Conservation (phyloP, 1,140 invertebrate genomes). For the Telenomus remus region DNA sequence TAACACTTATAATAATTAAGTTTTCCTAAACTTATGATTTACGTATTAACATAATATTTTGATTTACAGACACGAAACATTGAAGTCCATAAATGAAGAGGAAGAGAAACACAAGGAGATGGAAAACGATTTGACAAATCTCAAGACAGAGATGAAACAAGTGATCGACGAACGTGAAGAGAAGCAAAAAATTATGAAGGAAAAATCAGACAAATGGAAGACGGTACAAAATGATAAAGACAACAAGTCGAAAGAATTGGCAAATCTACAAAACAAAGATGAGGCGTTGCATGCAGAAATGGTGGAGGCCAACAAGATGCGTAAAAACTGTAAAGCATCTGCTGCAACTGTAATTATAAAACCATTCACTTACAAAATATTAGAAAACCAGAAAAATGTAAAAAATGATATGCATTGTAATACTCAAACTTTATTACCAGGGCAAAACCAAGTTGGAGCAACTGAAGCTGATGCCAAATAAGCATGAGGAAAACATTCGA, state of each 20-base stretch:
- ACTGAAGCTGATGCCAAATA: slow-evolving; percentile 81
- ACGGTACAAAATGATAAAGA: slow-evolving; percentile 67
- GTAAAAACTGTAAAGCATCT: slow-evolving; percentile 78
- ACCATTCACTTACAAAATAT: not conserved
- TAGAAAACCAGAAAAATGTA: too few species aligned
- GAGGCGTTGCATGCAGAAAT: slow-evolving; percentile 80
- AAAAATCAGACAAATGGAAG: slow-evolving; percentile 76
- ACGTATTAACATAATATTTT: too few species aligned
- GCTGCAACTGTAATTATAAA: slow-evolving; percentile 62
- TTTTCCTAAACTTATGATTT: too few species aligned
- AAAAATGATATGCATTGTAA: too few species aligned
- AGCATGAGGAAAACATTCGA: slow-evolving; percentile 82
- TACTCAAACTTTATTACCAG: slow-evolving; percentile 59
- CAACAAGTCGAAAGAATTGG: slow-evolving; percentile 75
- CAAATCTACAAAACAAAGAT: slow-evolving; percentile 79
- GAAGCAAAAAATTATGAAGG: slow-evolving; percentile 76
- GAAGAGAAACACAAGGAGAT: slow-evolving; percentile 76
- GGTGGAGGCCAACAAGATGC: slow-evolving; percentile 79
- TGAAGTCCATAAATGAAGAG: slow-evolving; percentile 71
- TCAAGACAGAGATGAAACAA: slow-evolving; percentile 76
- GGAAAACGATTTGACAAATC: slow-evolving; percentile 76
- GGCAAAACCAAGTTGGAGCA: slow-evolving; percentile 80
- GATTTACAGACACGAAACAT: slow-evolving; percentile 69
- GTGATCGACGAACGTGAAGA: slow-evolving; percentile 76
- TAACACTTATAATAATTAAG: slow-evolving; percentile 31